Percentiles rank a stretch among this genome's conserved stretches.
Conservation (phyloP, 1,140 invertebrate genomes). For the Thaumetopoea pityocampa region DNA sequence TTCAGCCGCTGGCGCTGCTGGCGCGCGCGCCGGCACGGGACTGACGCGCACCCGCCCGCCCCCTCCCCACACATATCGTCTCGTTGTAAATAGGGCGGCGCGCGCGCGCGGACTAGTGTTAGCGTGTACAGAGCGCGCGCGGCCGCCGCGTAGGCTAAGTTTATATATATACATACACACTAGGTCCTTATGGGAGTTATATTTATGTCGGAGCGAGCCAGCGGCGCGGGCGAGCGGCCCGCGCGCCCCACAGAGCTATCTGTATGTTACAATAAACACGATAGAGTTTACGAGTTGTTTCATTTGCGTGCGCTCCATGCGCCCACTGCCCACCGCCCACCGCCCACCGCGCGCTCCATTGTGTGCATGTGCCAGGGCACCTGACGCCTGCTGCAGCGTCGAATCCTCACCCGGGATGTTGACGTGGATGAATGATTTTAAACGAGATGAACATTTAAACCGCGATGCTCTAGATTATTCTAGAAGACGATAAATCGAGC, state of each 20-base stretch:
- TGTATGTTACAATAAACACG: slow-evolving; percentile 71
- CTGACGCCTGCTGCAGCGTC: too few species aligned
- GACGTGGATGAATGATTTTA: too few species aligned
- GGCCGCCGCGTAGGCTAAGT: slow-evolving; percentile 33
- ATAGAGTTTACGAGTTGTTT: slow-evolving; percentile 47
- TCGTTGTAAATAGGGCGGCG: slow-evolving; percentile 40
- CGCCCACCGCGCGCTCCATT: too few species aligned
- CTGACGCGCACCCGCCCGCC: slow-evolving; percentile 34
- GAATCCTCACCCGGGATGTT: too few species aligned
- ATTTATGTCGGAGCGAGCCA: slow-evolving; percentile 45
- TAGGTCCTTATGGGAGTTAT: slow-evolving; percentile 53
- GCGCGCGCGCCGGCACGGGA: slow-evolving; percentile 55
- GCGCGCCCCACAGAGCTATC: slow-evolving; percentile 58
- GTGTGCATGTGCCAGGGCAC: too few species aligned
- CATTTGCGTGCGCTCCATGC: slow-evolving; percentile 19
- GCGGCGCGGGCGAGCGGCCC: slow-evolving; percentile 14
- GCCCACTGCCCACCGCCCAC: too few species aligned
- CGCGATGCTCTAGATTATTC: too few species aligned
- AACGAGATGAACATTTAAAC: too few species aligned
- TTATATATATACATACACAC: too few species aligned
- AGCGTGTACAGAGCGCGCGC: slow-evolving; percentile 32
- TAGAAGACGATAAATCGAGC: too few species aligned
- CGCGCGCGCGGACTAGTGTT: slow-evolving; percentile 25
- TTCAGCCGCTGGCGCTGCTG: slow-evolving; percentile 61
- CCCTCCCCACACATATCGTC: slow-evolving; percentile 33